Conservation (phyloP, 2,888 invertebrate genomes). For the Danaus chrysippus region DNA sequence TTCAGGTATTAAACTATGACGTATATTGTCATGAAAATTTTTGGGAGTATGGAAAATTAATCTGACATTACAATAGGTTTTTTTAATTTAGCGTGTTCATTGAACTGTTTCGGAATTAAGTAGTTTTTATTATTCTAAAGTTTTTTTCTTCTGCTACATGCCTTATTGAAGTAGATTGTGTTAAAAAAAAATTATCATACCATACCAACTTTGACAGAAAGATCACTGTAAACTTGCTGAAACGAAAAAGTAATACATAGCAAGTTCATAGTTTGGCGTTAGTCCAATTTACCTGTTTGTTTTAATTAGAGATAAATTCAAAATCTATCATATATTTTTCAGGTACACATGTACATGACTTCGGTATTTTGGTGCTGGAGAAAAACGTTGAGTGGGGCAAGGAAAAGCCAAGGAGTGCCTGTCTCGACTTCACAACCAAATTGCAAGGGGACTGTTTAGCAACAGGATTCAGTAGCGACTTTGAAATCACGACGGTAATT, state of each 20-base stretch:
- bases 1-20: constrained; percentile 22
- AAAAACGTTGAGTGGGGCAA: constrained; percentile 23
- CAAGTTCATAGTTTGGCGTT: too few species aligned
- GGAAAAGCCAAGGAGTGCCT: constrained; percentile 19
- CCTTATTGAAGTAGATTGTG: too few species aligned
- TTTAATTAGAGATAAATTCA: too few species aligned
- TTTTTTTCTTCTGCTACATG: too few species aligned
- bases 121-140: too few species aligned
- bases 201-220: background rate
- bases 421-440: constrained; percentile 16
- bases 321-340: background rate
- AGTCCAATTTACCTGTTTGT: too few species aligned
- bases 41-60: background rate
- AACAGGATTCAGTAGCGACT: constrained; percentile 19
- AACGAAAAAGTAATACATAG: too few species aligned
- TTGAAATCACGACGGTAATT: constrained; percentile 22
- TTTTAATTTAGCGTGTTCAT: too few species aligned
- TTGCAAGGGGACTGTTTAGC: constrained; percentile 17
- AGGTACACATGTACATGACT: constrained; percentile 31
- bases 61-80: background rate
- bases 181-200: too few species aligned
- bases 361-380: constrained; percentile 27
- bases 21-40: background rate
- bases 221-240: too few species aligned
- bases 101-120: too few species aligned